A percentile compares a stretch with the other conserved stretches of the same genome.
Conservation (phyloP, 2,797 vertebrate species). For the Dicrostonyx torquatus region DNA sequence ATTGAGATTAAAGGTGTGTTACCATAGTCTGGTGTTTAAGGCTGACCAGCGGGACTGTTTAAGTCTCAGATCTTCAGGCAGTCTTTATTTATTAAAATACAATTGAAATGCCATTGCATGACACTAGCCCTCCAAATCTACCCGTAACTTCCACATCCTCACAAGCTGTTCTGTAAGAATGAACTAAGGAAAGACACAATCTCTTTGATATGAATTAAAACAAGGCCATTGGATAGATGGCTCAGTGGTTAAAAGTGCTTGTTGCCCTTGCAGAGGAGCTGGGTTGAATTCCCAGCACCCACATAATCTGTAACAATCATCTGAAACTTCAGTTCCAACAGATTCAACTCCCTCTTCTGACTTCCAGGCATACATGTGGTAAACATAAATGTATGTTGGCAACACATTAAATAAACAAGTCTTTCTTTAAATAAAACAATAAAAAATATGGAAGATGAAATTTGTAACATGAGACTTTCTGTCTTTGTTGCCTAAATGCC, state of each 20-base stretch:
- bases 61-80: no score
- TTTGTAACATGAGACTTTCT: constrained; percentile 5
- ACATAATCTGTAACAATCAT: not conserved
- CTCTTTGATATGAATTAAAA: not conserved
- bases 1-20: no score
- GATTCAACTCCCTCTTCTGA: not conserved
- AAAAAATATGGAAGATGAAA: not conserved
- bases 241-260: not conserved
- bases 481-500: constrained; percentile 11
- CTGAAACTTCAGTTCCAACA: not conserved
- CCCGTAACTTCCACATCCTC: not conserved
- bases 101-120: no score
- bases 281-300: not conserved
- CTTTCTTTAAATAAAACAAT: not conserved
- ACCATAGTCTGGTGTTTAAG: no score
- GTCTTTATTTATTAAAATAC: no score
- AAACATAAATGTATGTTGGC: not conserved
- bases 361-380: not conserved
- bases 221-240: not conserved
- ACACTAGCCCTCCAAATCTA: constrained; percentile 1
- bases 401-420: not conserved
- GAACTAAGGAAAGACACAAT: not conserved
- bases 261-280: not conserved
- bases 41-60: no score
- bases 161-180: constrained; percentile 40